These are phyloP conservation scores for Callospermophilus lateralis DNA, from an alignment of 2,113 vertebrate species.

Conservation along the genomic window DNA sequence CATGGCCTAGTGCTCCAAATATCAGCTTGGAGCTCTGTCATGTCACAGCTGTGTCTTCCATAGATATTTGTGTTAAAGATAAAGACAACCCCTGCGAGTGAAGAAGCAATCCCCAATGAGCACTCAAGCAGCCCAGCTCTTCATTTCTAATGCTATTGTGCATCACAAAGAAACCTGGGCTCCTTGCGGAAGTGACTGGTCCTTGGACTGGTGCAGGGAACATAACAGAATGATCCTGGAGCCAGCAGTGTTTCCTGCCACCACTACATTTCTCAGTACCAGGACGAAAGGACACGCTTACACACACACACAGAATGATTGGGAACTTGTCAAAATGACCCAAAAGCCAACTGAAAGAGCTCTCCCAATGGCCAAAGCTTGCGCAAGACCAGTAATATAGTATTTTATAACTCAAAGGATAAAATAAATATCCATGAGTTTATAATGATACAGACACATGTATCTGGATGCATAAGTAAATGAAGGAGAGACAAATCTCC, in stretches of 20 bases:
- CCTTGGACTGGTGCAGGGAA: not conserved
- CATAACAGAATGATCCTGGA: not conserved
- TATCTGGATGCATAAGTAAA: not conserved
- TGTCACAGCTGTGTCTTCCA: not conserved
- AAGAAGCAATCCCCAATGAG: not conserved
- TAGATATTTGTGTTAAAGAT: not conserved
- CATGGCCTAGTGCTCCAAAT: not conserved
- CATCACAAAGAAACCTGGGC: not conserved
- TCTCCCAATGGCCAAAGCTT: not conserved
- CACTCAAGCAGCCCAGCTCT: not conserved
- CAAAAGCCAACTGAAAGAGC: not conserved
- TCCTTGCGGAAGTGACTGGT: conserved; percentile 1
- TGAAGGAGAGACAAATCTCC: not conserved
- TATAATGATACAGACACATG: not conserved
- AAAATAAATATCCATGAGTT: conserved; percentile 6
- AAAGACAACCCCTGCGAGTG: not conserved
- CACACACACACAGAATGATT: not conserved
- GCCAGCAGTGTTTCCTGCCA: not conserved
- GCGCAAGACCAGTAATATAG: not conserved
- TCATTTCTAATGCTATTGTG: not conserved
- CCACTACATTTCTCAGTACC: not conserved
- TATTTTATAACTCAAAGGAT: not conserved
- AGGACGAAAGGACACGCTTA: not conserved
- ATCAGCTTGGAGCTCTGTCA: not conserved
- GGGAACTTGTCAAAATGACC: not conserved